Percentiles rank a stretch among this genome's conserved stretches.
phyloP scores from a whole-genome alignment of 2,113 vertebrate genomes.

The Grammomys surdaster region DNA sequence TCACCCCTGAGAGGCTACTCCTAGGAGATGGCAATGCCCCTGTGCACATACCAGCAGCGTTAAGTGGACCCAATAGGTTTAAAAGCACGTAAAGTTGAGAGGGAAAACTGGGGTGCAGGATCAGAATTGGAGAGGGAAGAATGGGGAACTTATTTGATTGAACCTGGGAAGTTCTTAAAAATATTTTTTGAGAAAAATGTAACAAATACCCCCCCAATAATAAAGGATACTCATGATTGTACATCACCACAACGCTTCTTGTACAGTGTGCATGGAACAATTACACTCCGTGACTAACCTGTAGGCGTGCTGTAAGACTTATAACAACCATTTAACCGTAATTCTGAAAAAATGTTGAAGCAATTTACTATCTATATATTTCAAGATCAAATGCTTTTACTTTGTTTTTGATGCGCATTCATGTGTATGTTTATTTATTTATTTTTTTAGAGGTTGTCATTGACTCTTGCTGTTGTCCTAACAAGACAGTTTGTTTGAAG shows the following conservation, averaged over 20 bases:
- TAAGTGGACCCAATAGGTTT: background rate
- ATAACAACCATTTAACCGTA: background rate
- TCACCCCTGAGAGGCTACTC: background rate
- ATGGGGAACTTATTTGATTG: background rate
- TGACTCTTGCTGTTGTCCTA: background rate
- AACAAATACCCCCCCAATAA: background rate
- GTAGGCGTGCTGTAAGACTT: background rate
- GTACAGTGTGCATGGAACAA: background rate
- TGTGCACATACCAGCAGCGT: background rate
- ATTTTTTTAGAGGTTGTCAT: background rate
- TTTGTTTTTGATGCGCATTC: background rate
- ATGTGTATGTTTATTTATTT: background rate
- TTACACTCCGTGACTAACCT: background rate
- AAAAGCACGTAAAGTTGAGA: background rate
- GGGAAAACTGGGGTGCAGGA: no score
- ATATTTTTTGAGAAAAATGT: background rate
- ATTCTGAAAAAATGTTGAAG: background rate
- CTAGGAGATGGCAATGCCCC: background rate
- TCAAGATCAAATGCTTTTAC: background rate
- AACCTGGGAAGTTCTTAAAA: background rate
- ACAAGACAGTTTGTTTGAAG: constrained; percentile 7
- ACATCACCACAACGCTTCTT: background rate
- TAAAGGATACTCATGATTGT: background rate
- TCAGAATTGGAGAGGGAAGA: background rate
- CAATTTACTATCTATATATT: background rate